Conservation (phyloP, 2,888 invertebrate genomes). For the Tetranychus truncatus region DNA sequence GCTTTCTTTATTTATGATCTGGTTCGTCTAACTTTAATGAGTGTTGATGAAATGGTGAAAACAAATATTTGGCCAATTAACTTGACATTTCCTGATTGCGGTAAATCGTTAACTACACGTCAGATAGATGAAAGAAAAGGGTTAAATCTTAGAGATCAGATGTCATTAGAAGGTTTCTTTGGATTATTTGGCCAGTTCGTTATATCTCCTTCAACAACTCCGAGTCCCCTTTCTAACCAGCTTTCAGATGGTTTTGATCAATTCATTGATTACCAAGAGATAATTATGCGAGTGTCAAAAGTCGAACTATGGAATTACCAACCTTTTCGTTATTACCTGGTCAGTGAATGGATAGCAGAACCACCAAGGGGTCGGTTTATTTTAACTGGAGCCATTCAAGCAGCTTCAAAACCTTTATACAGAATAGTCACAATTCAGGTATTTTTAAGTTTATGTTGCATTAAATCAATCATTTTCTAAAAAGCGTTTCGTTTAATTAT, state of each 20-base stretch:
- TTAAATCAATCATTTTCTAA: background rate
- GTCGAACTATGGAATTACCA: conserved; percentile 15
- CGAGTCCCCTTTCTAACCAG: background rate
- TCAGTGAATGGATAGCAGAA: conserved; percentile 19
- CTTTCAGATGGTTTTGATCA: background rate
- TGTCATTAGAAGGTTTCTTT: conserved; percentile 14
- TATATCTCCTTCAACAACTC: background rate
- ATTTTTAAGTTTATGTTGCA: background rate
- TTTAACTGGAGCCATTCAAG: conserved; percentile 15
- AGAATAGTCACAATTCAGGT: conserved; percentile 8
- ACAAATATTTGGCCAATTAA: conserved; percentile 11
- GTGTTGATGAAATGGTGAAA: conserved; percentile 40
- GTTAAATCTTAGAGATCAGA: conserved; percentile 9
- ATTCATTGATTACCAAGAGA: conserved; percentile 18
- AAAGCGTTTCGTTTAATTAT: background rate
- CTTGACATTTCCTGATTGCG: conserved; percentile 4
- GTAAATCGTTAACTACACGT: background rate
- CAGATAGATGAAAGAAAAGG: conserved; percentile 12
- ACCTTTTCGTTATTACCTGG: conserved; percentile 2
- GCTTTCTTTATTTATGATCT: conserved; percentile 76
- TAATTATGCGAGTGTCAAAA: conserved; percentile 5
- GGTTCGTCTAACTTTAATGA: conserved; percentile 34
- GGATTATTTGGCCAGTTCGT: conserved; percentile 21
- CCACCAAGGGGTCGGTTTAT: conserved; percentile 16
- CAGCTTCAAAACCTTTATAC: background rate